These are phyloP conservation scores for Sebastes minor DNA, from an alignment of 2,797 vertebrate species.

Conservation along the genomic window DNA sequence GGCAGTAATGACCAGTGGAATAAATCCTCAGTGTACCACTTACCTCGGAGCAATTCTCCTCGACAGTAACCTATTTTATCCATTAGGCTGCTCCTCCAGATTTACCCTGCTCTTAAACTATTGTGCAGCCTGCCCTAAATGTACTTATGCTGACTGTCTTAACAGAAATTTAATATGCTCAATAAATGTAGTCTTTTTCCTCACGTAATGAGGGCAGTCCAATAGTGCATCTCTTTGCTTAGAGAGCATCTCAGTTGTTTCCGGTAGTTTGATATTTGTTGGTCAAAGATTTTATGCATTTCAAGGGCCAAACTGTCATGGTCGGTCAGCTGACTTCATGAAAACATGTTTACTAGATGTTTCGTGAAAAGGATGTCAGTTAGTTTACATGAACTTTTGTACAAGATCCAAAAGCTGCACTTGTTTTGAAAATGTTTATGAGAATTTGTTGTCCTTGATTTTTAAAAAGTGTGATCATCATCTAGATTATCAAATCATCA, in stretches of 20 bases:
- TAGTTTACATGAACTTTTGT: background rate
- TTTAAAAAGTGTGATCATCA: background rate
- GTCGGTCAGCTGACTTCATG: background rate
- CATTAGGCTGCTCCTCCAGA: slow-evolving; percentile 8
- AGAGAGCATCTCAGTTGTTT: background rate
- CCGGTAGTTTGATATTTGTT: background rate
- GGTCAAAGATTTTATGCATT: background rate
- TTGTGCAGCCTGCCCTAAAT: slow-evolving; percentile 23
- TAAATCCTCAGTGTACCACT: background rate
- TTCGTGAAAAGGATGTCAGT: background rate
- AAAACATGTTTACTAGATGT: background rate
- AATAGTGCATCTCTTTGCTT: background rate
- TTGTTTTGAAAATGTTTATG: background rate
- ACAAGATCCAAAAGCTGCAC: background rate
- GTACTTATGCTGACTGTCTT: slow-evolving; percentile 3
- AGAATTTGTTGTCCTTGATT: background rate
- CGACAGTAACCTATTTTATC: slow-evolving; percentile 15
- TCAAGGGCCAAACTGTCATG: background rate
- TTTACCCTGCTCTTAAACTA: slow-evolving; percentile 18
- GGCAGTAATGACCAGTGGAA: background rate
- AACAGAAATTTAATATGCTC: background rate
- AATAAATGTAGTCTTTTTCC: background rate
- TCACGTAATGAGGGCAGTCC: background rate
- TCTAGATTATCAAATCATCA: background rate
- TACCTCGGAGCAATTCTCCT: background rate